Conservation (phyloP, 2,888 invertebrate genomes). For the Macaria notata region DNA sequence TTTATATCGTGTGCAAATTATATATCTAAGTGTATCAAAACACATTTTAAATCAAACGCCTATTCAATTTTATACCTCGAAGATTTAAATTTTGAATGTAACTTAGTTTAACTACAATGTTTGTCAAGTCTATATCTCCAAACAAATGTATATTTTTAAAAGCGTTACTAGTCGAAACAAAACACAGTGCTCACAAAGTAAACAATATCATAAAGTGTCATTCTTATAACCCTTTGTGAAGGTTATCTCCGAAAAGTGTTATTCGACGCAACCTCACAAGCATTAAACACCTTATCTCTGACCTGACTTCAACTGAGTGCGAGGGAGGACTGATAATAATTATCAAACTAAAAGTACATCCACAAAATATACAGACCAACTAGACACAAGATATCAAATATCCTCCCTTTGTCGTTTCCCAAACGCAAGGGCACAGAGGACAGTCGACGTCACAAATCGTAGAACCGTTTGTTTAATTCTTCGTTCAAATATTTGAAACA, state of each 20-base stretch:
- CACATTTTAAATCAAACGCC: too few relatives aligned
- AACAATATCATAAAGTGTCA: conserved; percentile 6
- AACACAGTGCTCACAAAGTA: neutral
- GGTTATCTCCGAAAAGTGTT: conserved; percentile 15
- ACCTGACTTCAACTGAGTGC: conserved; percentile 3
- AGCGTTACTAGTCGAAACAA: neutral
- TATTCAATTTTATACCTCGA: too few relatives aligned
- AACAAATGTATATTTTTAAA: too few relatives aligned
- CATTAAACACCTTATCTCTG: conserved; percentile 4
- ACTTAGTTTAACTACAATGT: too few relatives aligned
- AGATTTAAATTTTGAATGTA: too few relatives aligned
- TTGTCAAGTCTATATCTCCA: too few relatives aligned
- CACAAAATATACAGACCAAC: conserved; percentile 3
- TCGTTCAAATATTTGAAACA: too few relatives aligned
- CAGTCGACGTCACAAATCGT: conserved; percentile 21
- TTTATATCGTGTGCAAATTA: too few relatives aligned
- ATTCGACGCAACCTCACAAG: conserved; percentile 3
- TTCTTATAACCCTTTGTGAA: conserved; percentile 12
- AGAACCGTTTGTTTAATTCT: too few relatives aligned
- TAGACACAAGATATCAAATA: conserved; percentile 30
- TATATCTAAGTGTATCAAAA: too few relatives aligned
- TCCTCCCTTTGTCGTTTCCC: conserved; percentile 28
- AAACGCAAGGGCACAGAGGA: conserved; percentile 27
- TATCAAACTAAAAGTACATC: conserved; percentile 13
- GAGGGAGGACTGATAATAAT: conserved; percentile 9